Evolutionary conservation across 2,888 invertebrate species (phyloP), one percentile per base, ranked within the genome.

Genomic region (Chouioia cunea): DNA sequence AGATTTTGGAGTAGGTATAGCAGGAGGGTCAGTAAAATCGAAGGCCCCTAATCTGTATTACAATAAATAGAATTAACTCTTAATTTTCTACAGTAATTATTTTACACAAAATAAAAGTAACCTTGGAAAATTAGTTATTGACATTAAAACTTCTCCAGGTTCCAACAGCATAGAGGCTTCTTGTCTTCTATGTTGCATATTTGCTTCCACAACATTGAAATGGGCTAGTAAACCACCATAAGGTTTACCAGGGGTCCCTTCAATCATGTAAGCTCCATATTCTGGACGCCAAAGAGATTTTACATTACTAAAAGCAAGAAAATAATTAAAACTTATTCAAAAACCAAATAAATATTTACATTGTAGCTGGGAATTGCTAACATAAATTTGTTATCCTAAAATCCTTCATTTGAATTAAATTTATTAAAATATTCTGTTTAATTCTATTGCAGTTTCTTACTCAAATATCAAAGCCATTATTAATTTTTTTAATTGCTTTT

Each of bases 181-280:
- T 76, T 95, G 92, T 76, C 97, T 89, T 60, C 97, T 89, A 79
- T 93, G 91, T 77, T 90, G 92, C 99, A 99, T 99, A 86, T 99
- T 99, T 6, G 97, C 95, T 86, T 99, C 99, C 4, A 99, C 99
- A 73, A 97, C 92, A 86, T 99, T 99, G 86, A 99, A 97, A 88
- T 99, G 97, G 6, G 97, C 97, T 83, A 99, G 88, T 15, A 97
- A 88, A 0, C 97, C 96, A 8, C 97, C 97, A 80, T 97, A 99
- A 0, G 96, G 96, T 81, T 93, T 92, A 1, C 99, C 99, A 0
- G 99, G 99, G 0, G 99, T 99, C 18, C 99, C 99, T 88, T 99
- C 98, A 70, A 98, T 90, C 98, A 99, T 99, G 83, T 98, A 99
- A n/a, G 95, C 93, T 2, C 96, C 99, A 88, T 97, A 99, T 87